Base-by-base conservation (phyloP, 1,140 invertebrate species). In the Drosophila ercepeae region DNA sequence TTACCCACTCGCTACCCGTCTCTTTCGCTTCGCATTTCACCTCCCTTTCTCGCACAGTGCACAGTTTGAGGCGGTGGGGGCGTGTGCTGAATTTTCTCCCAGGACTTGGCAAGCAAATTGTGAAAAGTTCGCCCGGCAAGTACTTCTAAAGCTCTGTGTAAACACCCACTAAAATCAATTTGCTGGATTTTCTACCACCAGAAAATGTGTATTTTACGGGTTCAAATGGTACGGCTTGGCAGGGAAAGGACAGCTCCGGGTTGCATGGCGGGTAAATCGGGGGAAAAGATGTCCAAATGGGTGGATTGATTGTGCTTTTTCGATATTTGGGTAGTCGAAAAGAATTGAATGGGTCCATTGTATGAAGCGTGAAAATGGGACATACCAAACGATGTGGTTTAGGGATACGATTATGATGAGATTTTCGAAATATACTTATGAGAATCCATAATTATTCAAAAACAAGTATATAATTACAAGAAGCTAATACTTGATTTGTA, bases 91-190 rank as follows among this genome's bases (percentile, higher is more conserved):
- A 65, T 50, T 45, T n/a, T 7, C 53, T 59, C 21, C 21, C 58
- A 73, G 53, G 54, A 73, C 58, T 55, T 69, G 72, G 58, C 68
- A 84, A 67, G 79, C 79, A 83, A 83, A 84, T 84, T 89, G 78
- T 78, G 69, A 83, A 82, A 83, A 83, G 79, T 83, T 83, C 59
- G 65, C 65, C 60, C 64, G 70, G 77, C 54, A 78, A 79, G 88
- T 82, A 75, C 84, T 89, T 90, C 79, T 81, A 89, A 67, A 88
- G 73, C 81, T 90, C 65, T 82, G 71, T 90, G 81, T 90, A 90
- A 90, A 90, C 89, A 90, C 89, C 89, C 83, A 90, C 89, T 89
- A 82, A 90, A 90, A 90, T 90, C 89, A 90, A 90, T 90, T 90
- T 90, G 76, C 75, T 82, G 83, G 72, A 90, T 86, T 90, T 86